Conservation (phyloP, 2,113 vertebrate genomes). For the Bos indicus region DNA sequence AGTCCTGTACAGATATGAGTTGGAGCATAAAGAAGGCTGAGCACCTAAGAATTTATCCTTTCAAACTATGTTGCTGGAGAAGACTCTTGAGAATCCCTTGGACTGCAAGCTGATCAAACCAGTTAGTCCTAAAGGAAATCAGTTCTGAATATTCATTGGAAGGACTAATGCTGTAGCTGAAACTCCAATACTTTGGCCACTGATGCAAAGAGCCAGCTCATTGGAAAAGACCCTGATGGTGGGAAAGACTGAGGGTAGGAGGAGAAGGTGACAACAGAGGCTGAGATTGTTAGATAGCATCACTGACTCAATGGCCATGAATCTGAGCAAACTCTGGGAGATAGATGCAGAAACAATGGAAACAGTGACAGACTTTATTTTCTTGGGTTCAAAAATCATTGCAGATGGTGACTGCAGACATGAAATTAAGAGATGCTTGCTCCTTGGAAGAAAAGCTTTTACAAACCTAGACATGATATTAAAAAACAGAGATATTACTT, state of each 20-base stretch:
- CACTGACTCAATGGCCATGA: not conserved
- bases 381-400: not conserved
- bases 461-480: not conserved
- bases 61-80: not conserved
- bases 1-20: not conserved
- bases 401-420: not conserved
- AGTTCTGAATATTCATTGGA: not conserved
- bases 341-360: not conserved
- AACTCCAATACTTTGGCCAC: not conserved
- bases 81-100: not conserved
- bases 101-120: not conserved
- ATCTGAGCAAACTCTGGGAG: not conserved
- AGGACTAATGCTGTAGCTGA: not conserved
- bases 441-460: not conserved
- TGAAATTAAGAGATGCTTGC: not conserved
- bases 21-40: not conserved
- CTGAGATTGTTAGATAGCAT: not conserved
- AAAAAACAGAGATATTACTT: not conserved
- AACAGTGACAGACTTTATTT: not conserved
- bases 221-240: not conserved
- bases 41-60: not conserved
- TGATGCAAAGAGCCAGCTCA: not conserved
- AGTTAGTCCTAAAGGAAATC: not conserved
- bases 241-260: not conserved
- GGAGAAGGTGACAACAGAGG: not conserved